phyloP scores from a whole-genome alignment of 2,888 invertebrate genomes.

The Cerastoderma edule region DNA sequence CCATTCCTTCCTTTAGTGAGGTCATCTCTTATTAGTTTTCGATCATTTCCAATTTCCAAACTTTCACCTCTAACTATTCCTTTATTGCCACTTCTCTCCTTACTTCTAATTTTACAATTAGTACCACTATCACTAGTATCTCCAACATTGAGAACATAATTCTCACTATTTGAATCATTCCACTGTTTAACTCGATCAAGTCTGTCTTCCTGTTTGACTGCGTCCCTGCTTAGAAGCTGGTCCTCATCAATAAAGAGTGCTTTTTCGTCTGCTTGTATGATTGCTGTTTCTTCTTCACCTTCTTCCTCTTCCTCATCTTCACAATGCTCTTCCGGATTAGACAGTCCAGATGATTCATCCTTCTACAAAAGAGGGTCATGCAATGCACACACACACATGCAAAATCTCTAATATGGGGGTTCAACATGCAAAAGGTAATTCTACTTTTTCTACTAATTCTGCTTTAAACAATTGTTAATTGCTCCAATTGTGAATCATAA shows the following conservation, averaged over 20 bases:
- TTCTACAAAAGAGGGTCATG: slow-evolving; percentile 10
- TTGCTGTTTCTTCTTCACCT: not conserved
- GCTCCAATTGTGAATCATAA: too few relatives aligned
- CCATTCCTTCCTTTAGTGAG: not conserved
- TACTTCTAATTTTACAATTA: not conserved
- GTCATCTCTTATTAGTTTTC: not conserved
- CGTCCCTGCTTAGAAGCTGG: slow-evolving; percentile 24
- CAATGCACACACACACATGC: slow-evolving; percentile 1
- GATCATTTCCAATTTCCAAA: not conserved
- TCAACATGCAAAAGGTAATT: not conserved
- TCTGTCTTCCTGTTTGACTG: slow-evolving; percentile 32
- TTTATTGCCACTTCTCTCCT: not conserved
- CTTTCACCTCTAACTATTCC: not conserved
- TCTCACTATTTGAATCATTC: slow-evolving; percentile 36
- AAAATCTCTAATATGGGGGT: not conserved
- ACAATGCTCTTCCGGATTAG: not conserved
- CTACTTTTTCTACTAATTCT: too few relatives aligned
- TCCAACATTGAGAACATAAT: slow-evolving; percentile 5
- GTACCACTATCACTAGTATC: not conserved
- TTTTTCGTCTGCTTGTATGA: slow-evolving; percentile 12
- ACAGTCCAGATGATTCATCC: not conserved
- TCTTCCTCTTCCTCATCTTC: slow-evolving; percentile 20
- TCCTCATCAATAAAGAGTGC: slow-evolving; percentile 49
- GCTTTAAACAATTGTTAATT: too few relatives aligned
- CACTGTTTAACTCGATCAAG: slow-evolving; percentile 34